These are phyloP conservation scores for Cinara cedri DNA, from an alignment of 2,888 invertebrate species.

Conservation along the genomic window DNA sequence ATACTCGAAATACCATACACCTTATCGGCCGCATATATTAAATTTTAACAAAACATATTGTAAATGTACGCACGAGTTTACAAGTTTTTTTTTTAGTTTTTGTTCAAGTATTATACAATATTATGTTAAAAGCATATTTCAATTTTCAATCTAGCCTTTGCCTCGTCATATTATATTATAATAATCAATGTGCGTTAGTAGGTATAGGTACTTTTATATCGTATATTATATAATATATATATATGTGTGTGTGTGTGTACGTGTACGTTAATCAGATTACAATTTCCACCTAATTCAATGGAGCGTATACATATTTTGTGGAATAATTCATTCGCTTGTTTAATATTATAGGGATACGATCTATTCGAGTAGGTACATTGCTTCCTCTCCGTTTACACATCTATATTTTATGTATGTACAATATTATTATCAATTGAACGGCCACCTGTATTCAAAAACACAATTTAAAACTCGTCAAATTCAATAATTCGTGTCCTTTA, in stretches of 20 bases:
- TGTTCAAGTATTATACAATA: too few species aligned
- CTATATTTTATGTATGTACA: neutral
- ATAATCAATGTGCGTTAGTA: too few species aligned
- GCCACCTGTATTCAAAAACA: neutral
- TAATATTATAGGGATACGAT: neutral
- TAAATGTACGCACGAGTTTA: too few species aligned
- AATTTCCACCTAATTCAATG: neutral
- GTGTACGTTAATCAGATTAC: conserved; percentile 17
- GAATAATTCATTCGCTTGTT: neutral
- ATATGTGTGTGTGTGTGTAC: too few species aligned
- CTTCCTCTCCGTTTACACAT: neutral
- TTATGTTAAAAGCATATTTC: neutral
- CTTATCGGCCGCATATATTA: too few species aligned
- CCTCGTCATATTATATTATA: neutral
- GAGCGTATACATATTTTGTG: conserved; percentile 8
- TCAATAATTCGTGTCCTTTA: conserved; percentile 19
- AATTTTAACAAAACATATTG: too few species aligned
- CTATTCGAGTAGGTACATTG: conserved; percentile 28
- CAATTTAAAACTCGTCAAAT: neutral
- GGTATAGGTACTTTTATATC: too few species aligned
- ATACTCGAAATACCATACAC: too few species aligned
- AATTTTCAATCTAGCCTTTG: neutral
- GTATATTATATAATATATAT: too few species aligned
- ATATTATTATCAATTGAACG: conserved; percentile 20
- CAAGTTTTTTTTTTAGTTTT: too few species aligned